A percentile compares a stretch with the other conserved stretches of the same genome.
phyloP scores from a whole-genome alignment of 1,140 invertebrate genomes.

The Cepaea nemoralis region DNA sequence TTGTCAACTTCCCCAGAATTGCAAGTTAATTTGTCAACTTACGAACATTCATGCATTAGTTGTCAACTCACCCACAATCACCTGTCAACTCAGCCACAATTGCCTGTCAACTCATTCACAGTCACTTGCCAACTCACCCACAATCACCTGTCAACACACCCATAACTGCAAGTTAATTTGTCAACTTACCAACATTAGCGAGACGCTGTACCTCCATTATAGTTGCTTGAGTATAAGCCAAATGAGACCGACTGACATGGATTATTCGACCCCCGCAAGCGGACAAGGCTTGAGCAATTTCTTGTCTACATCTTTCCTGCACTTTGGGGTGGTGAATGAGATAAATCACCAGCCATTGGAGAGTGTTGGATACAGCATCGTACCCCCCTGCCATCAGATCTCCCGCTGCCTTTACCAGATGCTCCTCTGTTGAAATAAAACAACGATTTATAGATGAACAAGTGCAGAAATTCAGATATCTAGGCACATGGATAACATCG shows the following conservation, averaged over 20 bases:
- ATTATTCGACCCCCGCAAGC: background rate
- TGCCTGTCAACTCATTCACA: too few relatives aligned
- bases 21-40: too few relatives aligned
- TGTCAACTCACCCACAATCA: too few relatives aligned
- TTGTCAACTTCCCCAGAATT: too few relatives aligned
- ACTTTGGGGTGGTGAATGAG: constrained; percentile 9
- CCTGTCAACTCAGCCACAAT: too few relatives aligned
- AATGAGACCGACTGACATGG: background rate
- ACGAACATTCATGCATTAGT: too few relatives aligned
- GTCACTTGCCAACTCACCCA: too few relatives aligned
- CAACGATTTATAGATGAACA: too few relatives aligned
- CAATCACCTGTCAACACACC: too few relatives aligned
- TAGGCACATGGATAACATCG: too few relatives aligned
- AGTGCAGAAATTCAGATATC: too few relatives aligned
- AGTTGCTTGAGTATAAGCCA: constrained; percentile 9
- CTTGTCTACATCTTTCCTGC: background rate
- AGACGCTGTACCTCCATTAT: constrained; percentile 17
- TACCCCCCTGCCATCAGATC: background rate
- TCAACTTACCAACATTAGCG: constrained; percentile 5
- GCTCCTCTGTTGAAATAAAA: background rate
- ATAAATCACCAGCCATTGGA: constrained; percentile 1
- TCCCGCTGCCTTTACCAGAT: background rate
- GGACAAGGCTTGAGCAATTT: background rate
- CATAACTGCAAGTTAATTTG: too few relatives aligned
- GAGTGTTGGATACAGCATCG: background rate